These are phyloP conservation scores for Akabosia matsudoensis DNA, from an alignment of 1,140 invertebrate genomes.

Conservation along the genomic window DNA sequence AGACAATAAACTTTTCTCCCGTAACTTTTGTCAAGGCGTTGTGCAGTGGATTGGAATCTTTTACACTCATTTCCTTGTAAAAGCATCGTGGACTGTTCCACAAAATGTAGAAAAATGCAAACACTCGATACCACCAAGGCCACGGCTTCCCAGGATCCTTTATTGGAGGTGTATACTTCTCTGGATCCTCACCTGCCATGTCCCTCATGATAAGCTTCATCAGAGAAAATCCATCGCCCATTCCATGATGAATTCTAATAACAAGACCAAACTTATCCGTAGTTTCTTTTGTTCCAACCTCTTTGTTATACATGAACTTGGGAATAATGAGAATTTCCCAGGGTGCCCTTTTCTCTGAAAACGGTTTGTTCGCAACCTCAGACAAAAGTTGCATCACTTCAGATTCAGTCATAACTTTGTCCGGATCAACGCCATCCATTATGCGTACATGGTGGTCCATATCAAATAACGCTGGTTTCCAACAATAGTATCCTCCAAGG, in stretches of 20 bases:
- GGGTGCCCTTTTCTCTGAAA: conserved; percentile 24
- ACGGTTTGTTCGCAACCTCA: conserved; percentile 26
- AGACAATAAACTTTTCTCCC: conserved; percentile 33
- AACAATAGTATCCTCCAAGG: conserved; percentile 38
- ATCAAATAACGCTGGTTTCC: conserved; percentile 40
- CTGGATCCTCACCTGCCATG: conserved; percentile 32
- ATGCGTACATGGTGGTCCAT: conserved; percentile 41
- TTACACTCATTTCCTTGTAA: background rate
- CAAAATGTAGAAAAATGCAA: conserved; percentile 37
- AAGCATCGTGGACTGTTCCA: conserved; percentile 29
- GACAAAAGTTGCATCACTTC: conserved; percentile 29
- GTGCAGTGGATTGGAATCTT: conserved; percentile 38
- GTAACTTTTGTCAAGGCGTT: conserved; percentile 23
- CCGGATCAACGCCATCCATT: conserved; percentile 27
- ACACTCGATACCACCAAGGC: conserved; percentile 27
- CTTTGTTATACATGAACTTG: conserved; percentile 38
- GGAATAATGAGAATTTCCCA: conserved; percentile 46
- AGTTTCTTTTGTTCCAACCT: background rate
- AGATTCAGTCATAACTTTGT: conserved; percentile 24
- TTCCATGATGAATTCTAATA: conserved; percentile 42
- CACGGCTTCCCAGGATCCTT: conserved; percentile 6
- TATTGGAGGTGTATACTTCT: conserved; percentile 3
- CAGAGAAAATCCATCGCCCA: conserved; percentile 44
- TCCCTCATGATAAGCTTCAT: conserved; percentile 43
- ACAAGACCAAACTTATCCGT: conserved; percentile 35